Evolutionary conservation across 2,888 invertebrate genomes (phyloP), one percentile per base, ranked within the genome.

Genomic region (Itoplectis maculator): DNA sequence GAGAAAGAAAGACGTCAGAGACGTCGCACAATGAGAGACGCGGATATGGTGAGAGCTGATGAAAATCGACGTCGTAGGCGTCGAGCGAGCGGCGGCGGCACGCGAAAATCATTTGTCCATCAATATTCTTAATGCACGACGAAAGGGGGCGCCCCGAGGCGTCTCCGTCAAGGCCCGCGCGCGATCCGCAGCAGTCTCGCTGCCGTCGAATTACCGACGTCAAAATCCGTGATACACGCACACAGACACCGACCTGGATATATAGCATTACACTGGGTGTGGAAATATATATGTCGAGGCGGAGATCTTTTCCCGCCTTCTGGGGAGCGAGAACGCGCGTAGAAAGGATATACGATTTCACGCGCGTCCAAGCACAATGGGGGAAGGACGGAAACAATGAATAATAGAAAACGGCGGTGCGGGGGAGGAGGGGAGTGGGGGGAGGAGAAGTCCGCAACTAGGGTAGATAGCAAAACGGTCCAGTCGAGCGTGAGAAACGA

Each of bases 301-400:
- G 74, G 79, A 82, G 82, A 79, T 79, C 79, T 65, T 70, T 74
- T 54, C 47, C 72, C 66, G 76, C 72, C 70, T 72, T 56, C 72
- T 35, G 76, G 49, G 66, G 29, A n/a, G n/a, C n/a, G n/a, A 72
- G 76, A 66, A 65, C 70, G 49, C 49, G 51, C 59, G 47, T 72
- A 20, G 61, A 68, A 68, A 76, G 79, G 82, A 79, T 79, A 79
- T 68, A 66, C 79, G 75, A 82, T 82, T 82, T 82, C 82, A 82
- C 79, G 82, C 79, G 65, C 70, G 40, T 72, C 75, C 72, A 72
- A 79, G 79, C 82, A 82, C 82, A 82, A 79, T 82, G 68, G 79
- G n/a, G 51, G 37, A 78, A 54, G 42, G 79, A 75, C 68, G 75
- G 82, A 82, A 82, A 82, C 79, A 82, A 79, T 82, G 75, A 82